phyloP scores from a whole-genome alignment of 2,113 vertebrate genomes.

The Paradoxurus hermaphroditus region DNA sequence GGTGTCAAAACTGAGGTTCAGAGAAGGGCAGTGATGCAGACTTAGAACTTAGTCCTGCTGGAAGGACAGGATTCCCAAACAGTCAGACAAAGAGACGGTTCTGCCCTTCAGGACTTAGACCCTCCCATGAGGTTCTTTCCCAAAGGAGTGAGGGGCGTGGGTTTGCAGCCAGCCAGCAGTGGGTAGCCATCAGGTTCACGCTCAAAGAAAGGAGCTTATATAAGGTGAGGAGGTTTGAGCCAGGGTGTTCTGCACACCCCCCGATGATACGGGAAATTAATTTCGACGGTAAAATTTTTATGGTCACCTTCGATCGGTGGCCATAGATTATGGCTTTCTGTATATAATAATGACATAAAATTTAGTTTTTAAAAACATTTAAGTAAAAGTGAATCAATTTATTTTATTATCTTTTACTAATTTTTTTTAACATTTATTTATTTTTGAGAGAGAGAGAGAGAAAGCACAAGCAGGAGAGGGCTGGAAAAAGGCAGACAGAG shows the following conservation, averaged over 20 bases:
- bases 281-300: neutral
- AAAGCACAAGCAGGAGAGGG: no score
- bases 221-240: neutral
- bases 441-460: no score
- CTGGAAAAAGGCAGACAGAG: no score
- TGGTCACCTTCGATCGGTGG: neutral
- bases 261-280: neutral
- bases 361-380: neutral
- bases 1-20: neutral
- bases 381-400: neutral
- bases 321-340: neutral
- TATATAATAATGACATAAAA: neutral
- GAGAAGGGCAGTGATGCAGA: neutral
- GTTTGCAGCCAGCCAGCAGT: fast-evolving
- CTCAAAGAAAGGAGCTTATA: neutral
- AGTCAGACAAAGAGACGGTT: neutral
- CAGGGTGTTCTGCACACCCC: neutral
- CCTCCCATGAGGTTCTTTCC: neutral
- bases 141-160: neutral
- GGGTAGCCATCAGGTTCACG: neutral
- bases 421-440: no score
- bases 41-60: neutral
- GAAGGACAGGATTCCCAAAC: neutral
- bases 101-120: neutral
- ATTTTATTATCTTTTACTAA: neutral